Percentiles rank a stretch among this genome's conserved stretches.
Conservation (phyloP, 2,797 vertebrate species). For the Sebastes hubbsi region DNA sequence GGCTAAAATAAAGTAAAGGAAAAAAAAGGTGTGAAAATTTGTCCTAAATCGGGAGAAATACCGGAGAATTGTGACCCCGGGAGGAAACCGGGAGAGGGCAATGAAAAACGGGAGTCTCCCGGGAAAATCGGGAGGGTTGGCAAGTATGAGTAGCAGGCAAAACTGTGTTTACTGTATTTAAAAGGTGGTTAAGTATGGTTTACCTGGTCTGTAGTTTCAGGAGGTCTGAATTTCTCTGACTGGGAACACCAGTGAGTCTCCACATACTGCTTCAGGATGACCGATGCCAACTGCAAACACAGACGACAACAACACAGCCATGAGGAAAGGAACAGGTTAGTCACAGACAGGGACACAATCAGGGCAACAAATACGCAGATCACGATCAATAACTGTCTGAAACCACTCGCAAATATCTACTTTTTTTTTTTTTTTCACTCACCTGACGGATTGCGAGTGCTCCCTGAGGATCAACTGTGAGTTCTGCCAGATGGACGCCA, state of each 20-base stretch:
- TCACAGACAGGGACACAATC: not conserved
- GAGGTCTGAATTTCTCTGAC: constrained; percentile 96
- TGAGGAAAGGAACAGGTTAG: not conserved
- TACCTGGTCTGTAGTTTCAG: constrained; percentile 97
- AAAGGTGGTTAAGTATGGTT: not conserved
- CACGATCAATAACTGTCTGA: not conserved
- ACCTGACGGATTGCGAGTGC: constrained; percentile 97
- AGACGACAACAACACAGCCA: constrained; percentile 13
- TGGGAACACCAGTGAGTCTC: constrained; percentile 99
- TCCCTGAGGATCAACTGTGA: constrained; percentile 96
- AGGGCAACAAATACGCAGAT: not conserved
- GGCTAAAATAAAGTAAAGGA: fast-evolving
- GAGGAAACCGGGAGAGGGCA: too few relatives aligned
- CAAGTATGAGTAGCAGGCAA: not conserved
- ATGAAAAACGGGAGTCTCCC: too few relatives aligned
- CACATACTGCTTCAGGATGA: constrained; percentile 98
- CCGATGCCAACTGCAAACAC: constrained; percentile 90
- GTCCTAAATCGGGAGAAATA: too few relatives aligned
- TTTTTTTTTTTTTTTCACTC: constrained; percentile 39
- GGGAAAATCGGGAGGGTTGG: too few relatives aligned
- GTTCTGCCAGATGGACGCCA: constrained; percentile 96
- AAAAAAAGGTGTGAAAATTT: too few relatives aligned
- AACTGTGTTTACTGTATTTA: not conserved
- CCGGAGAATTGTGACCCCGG: too few relatives aligned
- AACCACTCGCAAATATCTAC: fast-evolving